Evolutionary conservation across 1,140 invertebrate genomes (phyloP), one percentile per base, ranked within the genome.

Genomic region (Rhizoglyphus robini): DNA sequence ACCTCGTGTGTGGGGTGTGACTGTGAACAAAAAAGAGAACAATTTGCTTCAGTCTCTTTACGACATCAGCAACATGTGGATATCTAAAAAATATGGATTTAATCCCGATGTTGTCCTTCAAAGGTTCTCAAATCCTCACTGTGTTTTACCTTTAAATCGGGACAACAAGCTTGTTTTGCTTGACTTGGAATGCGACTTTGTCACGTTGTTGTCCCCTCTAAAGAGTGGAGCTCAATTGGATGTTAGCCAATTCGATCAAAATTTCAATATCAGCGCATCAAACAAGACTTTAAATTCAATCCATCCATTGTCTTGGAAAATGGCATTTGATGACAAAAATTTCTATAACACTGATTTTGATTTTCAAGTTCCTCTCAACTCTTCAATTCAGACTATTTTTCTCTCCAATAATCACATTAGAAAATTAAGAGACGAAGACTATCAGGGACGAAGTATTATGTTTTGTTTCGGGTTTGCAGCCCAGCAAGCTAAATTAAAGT

Each of bases 381-480:
- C 38, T 8, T n/a, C 58, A 29, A 38, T 68, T 38, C 63, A 68
- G 3, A 68, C 57, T 1, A 65, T 68, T 18, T 68, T 60, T 46
- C 38, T 68, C 18, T 32, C 63, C 0, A 36, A 62, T 48, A 49
- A 51, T 51, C 2, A 60, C 31, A 18, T 59, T 30, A 25, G 18
- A 8, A 62, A 54, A 49, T 25, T 34, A 18, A 20, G 20, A 8
- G 38, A 41, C 4, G 48, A 49, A 27, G 18, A 66, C 36, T 61
- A 54, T 47, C 29, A 51, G 57, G 67, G 63, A 15, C 32, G 58
- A 4, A 46, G 13, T 3, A 23, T 68, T 0, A 65, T 65, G 32
- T 68, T 49, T 36, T 68, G 63, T 46, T 68, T 65, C 58, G 67
- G 63, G 3, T 68, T 62, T 62, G 58, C 63, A 13, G 47, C 34